Evolutionary conservation across 2,113 vertebrate species (phyloP).

Genomic region (Pterocles orientalis): DNA sequence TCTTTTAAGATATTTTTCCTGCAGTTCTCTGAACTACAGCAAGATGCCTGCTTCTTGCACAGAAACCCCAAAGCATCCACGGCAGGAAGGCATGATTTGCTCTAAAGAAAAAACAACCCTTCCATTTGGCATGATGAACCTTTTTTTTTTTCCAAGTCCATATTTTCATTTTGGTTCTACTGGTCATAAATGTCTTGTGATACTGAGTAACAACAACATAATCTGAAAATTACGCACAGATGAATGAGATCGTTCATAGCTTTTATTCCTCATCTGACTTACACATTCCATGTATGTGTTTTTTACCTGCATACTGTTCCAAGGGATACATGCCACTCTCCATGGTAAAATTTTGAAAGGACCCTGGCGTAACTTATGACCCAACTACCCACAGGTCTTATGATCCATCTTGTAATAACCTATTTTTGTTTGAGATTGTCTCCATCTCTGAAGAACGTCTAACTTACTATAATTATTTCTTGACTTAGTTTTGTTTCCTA

Average conservation of each 20-base stretch:
- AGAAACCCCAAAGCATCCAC: not conserved
- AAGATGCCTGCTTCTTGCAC: not conserved
- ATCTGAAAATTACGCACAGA: slow-evolving; percentile 40
- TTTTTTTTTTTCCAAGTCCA: slow-evolving; percentile 3
- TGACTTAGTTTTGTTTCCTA: not conserved
- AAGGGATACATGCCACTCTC: not conserved
- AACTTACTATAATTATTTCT: not conserved
- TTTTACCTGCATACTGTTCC: slow-evolving; percentile 39
- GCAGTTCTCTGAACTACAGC: not conserved
- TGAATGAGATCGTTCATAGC: slow-evolving; percentile 13
- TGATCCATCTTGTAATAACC: not conserved
- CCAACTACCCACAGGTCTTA: not conserved
- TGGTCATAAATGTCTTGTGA: slow-evolving; percentile 52
- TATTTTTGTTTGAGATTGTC: not conserved
- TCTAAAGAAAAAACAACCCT: not conserved
- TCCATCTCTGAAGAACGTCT: not conserved
- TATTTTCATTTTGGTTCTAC: slow-evolving; percentile 36
- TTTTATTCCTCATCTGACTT: slow-evolving; percentile 30
- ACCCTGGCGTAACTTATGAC: not conserved
- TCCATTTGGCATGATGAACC: not conserved
- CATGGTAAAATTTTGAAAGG: not conserved
- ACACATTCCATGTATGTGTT: slow-evolving; percentile 7
- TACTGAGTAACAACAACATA: slow-evolving; percentile 58
- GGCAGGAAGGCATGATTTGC: not conserved
- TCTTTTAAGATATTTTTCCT: not conserved